phyloP scores from a whole-genome alignment of 1,140 invertebrate species.

The Anastrepha ludens region DNA sequence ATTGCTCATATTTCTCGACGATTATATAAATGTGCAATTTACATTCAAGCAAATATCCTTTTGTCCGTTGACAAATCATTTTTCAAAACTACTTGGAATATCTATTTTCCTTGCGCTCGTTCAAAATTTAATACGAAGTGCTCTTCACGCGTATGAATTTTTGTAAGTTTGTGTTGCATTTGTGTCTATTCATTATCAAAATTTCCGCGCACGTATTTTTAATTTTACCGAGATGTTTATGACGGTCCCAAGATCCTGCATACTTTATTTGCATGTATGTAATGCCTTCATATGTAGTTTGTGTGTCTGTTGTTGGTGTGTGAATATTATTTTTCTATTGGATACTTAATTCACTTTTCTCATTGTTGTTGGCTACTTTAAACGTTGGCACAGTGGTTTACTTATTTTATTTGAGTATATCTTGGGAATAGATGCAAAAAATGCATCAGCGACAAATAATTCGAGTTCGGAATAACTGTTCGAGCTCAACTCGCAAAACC shows the following conservation, averaged over 20 bases:
- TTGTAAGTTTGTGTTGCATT: neutral
- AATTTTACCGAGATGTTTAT: slow-evolving; percentile 28
- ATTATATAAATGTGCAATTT: neutral
- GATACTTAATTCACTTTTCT: neutral
- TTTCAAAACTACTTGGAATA: neutral
- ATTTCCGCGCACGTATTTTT: slow-evolving; percentile 23
- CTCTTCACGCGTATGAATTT: neutral
- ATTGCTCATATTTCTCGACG: neutral
- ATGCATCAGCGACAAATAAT: too few relatives aligned
- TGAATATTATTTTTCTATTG: neutral
- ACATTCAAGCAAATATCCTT: slow-evolving; percentile 17
- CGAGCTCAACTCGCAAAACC: too few relatives aligned
- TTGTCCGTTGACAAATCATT: neutral
- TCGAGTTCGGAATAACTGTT: too few relatives aligned
- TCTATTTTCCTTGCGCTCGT: neutral
- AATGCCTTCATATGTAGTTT: too few relatives aligned
- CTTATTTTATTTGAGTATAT: too few relatives aligned
- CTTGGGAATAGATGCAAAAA: too few relatives aligned
- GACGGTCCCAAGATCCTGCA: neutral
- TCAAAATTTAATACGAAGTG: neutral
- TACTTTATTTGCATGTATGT: neutral
- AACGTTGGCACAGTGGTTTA: too few relatives aligned
- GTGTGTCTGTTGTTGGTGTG: neutral
- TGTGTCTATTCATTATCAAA: neutral
- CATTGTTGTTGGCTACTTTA: neutral